Evolutionary conservation across 1,140 invertebrate genomes (phyloP).

Genomic region (Aporrectodea caliginosa): DNA sequence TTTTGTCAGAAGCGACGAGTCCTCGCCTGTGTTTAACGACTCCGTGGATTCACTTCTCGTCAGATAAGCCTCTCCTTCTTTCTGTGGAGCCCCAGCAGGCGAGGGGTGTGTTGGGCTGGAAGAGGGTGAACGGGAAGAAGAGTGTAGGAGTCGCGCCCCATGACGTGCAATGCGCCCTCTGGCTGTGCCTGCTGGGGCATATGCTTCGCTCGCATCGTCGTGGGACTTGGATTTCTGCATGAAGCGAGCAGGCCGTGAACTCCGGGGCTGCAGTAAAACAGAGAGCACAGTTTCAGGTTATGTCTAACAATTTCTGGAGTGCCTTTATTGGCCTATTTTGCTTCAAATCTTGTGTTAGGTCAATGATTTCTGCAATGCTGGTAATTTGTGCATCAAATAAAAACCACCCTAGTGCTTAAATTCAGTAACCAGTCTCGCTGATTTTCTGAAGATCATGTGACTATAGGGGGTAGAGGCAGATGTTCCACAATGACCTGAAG

Average conservation of each 20-base stretch:
- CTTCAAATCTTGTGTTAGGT: no score
- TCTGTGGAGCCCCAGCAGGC: neutral
- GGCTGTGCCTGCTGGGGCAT: conserved; percentile 41
- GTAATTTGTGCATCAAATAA: no score
- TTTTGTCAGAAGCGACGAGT: neutral
- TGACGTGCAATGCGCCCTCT: conserved; percentile 45
- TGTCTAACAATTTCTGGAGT: no score
- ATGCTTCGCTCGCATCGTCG: conserved; percentile 47
- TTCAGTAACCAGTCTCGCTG: no score
- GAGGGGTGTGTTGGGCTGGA: neutral
- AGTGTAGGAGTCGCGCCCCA: conserved; percentile 25
- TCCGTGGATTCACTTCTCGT: neutral
- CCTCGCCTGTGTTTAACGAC: neutral
- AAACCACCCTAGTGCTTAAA: no score
- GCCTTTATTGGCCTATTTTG: no score
- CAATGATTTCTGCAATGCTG: no score
- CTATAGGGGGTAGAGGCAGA: no score
- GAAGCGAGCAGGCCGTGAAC: conserved; percentile 41
- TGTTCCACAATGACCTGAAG: no score
- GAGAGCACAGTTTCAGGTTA: no score
- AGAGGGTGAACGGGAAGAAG: neutral
- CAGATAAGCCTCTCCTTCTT: neutral
- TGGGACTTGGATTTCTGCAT: conserved; percentile 52
- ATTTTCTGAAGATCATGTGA: no score
- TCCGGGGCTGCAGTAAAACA: no score